Evolutionary conservation across 2,797 vertebrate genomes (phyloP).

Genomic region (Acridotheres tristis): DNA sequence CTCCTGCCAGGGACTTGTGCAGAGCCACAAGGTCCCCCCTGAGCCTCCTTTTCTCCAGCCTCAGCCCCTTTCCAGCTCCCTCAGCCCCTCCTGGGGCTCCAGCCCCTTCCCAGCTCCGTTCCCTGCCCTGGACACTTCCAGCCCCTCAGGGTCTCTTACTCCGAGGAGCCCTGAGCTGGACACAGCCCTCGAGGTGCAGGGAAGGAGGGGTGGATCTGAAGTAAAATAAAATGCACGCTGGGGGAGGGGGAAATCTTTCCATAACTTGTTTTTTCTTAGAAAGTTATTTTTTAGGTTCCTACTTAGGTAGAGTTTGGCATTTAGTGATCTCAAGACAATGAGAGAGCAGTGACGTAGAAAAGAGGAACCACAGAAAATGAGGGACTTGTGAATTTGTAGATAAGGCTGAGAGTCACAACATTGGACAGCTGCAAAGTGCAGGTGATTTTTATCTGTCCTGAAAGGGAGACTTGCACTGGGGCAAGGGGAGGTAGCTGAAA

Average conservation of each 20-base stretch:
- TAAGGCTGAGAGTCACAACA: not conserved
- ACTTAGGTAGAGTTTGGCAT: not conserved
- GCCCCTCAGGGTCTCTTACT: not conserved
- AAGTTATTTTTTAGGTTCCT: not conserved
- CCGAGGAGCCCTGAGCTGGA: not conserved
- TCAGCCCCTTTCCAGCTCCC: not conserved
- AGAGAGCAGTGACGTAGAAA: not conserved
- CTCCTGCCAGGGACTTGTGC: not conserved
- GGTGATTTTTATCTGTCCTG: not conserved
- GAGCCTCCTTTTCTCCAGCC: not conserved
- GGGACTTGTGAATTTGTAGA: not conserved
- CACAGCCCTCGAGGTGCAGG: not conserved
- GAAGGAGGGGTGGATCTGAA: not conserved
- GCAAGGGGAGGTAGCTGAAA: not conserved
- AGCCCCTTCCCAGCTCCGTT: not conserved
- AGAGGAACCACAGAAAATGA: not conserved
- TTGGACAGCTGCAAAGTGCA: not conserved
- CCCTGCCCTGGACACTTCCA: not conserved
- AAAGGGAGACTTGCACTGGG: not conserved
- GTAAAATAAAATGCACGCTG: accelerated
- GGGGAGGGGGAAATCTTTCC: not conserved
- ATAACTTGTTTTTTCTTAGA: not conserved
- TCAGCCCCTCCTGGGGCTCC: not conserved
- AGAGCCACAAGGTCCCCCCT: not conserved
- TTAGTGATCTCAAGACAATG: not conserved